Percentiles rank a stretch among this genome's conserved stretches.
Conservation (phyloP, 2,888 invertebrate species). For the Pyrrhia umbra region DNA sequence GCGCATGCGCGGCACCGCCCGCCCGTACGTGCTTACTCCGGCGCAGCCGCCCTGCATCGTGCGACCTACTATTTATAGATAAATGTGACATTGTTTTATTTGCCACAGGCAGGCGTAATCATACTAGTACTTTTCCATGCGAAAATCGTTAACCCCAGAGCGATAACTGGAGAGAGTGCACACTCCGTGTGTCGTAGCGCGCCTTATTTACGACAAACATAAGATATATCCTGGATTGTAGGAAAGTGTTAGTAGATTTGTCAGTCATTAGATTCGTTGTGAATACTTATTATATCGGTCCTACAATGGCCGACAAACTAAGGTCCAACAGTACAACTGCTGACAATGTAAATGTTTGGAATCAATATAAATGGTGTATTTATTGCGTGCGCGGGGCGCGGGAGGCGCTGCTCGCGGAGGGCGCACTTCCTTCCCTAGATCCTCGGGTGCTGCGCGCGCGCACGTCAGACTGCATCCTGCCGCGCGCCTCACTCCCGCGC, state of each 20-base stretch:
- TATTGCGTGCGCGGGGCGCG: constrained; percentile 38
- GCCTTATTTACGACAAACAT: constrained; percentile 39
- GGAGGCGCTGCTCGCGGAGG: constrained; percentile 23
- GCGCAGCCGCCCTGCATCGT: constrained; percentile 72
- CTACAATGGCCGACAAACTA: neutral
- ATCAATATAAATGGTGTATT: constrained; percentile 48
- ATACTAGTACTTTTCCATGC: constrained; percentile 85
- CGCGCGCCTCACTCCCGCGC: constrained; percentile 61
- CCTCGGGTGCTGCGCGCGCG: constrained; percentile 57
- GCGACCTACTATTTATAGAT: constrained; percentile 82
- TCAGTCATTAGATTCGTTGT: constrained; percentile 7
- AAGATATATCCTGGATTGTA: constrained; percentile 41
- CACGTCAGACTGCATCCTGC: constrained; percentile 64
- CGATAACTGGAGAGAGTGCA: constrained; percentile 77
- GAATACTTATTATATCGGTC: constrained; percentile 9
- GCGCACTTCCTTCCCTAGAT: constrained; percentile 51
- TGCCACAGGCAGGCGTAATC: constrained; percentile 73
- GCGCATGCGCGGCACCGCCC: constrained; percentile 64
- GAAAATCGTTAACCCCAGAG: constrained; percentile 82
- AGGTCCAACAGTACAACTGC: constrained; percentile 17
- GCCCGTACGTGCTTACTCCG: constrained; percentile 66
- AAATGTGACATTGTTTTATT: constrained; percentile 85
- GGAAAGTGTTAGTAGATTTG: constrained; percentile 5
- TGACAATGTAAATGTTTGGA: constrained; percentile 24
- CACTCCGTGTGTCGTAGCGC: constrained; percentile 50